Evolutionary conservation across 2,888 invertebrate species (phyloP), one percentile per base, ranked within the genome.

Genomic region (Nymphalis polychloros): DNA sequence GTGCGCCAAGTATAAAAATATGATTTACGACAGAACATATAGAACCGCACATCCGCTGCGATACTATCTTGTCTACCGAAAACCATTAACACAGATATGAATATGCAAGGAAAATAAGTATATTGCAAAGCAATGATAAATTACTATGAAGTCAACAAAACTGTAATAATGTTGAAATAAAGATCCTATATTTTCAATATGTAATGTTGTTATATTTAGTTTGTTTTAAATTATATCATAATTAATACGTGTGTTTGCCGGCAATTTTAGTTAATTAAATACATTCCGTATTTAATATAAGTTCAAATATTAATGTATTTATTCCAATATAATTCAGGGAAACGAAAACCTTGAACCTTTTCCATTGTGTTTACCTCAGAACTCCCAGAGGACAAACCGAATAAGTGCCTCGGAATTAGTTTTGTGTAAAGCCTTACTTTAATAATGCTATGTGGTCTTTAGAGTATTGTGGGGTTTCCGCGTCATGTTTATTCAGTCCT

Each of bases 361-460:
- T 59, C 59, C 68, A 67, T 72, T 64, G 61, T 64, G 61, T 70
- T 68, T 69, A 68, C 70, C 73, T 81, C 79, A 75, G 27, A 79
- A 81, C 76, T 81, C 88, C 84, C 84, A 78, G 80, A 84, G 87
- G 86, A 84, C 77, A 80, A 74, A 80, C 86, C 84, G 78, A 84
- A 85, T 85, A 85, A 85, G 84, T 84, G 83, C 83, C 81, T 76
- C 82, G 76, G 85, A 90, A 90, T 90, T 91, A 91, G 88, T 89
- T 90, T 85, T 84, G 85, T 86, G 85, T 87, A 84, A 82, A 84
- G 82, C 84, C 83, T 84, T 86, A 87, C 88, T 90, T 91, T 88
- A 88, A 89, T 91, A 89, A 89, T 83, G 86, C 86, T 86, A 81
- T 82, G 85, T 81, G 86, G 89, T 87, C 88, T 90, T 86, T 81